A percentile compares a stretch with the other conserved stretches of the same genome.
phyloP scores from a whole-genome alignment of 2,888 invertebrate genomes.

The Phortica magna region DNA sequence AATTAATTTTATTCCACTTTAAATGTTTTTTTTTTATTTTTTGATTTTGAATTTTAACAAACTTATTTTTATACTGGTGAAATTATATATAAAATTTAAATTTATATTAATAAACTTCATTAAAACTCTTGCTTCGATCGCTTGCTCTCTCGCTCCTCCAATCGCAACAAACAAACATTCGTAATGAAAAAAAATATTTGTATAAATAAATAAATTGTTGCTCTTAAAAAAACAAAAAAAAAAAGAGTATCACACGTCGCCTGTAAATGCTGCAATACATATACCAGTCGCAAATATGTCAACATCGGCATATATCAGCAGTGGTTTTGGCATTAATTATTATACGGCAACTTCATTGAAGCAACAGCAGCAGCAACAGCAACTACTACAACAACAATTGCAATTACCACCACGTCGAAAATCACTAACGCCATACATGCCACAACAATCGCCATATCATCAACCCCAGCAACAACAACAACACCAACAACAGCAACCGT shows the following conservation, averaged over 20 bases:
- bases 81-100: neutral
- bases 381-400: slow-evolving; percentile 38
- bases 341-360: slow-evolving; percentile 60
- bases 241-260: slow-evolving; percentile 64
- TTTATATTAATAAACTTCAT: slow-evolving; percentile 5
- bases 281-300: slow-evolving; percentile 67
- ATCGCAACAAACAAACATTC: neutral
- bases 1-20: slow-evolving; percentile 12
- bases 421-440: slow-evolving; percentile 16
- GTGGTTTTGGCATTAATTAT: slow-evolving; percentile 74
- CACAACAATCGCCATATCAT: slow-evolving; percentile 42
- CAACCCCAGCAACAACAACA: slow-evolving; percentile 52
- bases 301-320: slow-evolving; percentile 69
- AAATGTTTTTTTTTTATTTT: neutral
- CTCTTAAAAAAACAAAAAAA: neutral
- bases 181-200: neutral
- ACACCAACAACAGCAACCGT: slow-evolving; percentile 46
- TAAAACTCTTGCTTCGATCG: slow-evolving; percentile 15
- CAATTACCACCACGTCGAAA: slow-evolving; percentile 32
- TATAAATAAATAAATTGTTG: neutral
- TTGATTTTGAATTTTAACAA: neutral
- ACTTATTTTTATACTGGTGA: neutral
- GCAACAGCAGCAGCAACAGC: slow-evolving; percentile 46
- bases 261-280: slow-evolving; percentile 42
- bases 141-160: slow-evolving; percentile 1